A percentile compares a stretch with the other conserved stretches of the same genome.
Evolutionary conservation across 2,888 invertebrate species (phyloP).

Genomic region (Drosophila falleni): DNA sequence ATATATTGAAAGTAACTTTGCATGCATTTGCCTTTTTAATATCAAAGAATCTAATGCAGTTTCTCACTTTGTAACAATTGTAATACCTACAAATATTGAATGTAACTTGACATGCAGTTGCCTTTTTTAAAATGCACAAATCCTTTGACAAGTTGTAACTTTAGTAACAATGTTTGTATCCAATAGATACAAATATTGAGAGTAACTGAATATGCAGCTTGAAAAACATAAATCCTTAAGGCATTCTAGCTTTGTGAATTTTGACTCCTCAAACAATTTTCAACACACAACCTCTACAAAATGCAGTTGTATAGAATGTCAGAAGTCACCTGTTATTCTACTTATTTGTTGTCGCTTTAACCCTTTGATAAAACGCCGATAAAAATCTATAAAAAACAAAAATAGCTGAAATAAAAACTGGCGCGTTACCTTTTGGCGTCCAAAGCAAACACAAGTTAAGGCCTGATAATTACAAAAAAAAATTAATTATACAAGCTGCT

Average conservation of each 20-base stretch:
- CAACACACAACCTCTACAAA: conserved; percentile 3
- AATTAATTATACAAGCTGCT: conserved; percentile 67
- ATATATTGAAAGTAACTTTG: too few species aligned
- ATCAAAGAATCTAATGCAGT: too few species aligned
- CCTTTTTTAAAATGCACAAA: background rate
- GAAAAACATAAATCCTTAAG: background rate
- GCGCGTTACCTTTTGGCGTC: conserved; percentile 44
- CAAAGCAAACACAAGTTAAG: conserved; percentile 70
- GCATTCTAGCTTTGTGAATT: conserved; percentile 9
- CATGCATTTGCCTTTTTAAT: too few species aligned
- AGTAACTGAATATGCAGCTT: background rate
- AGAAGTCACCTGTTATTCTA: too few species aligned
- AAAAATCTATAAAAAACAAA: conserved; percentile 43
- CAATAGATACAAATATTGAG: background rate
- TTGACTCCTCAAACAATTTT: conserved; percentile 20
- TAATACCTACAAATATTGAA: too few species aligned
- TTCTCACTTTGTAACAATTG: too few species aligned
- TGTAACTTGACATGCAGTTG: too few species aligned
- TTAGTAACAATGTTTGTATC: background rate
- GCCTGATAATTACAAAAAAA: conserved; percentile 76
- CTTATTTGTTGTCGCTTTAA: conserved; percentile 33
- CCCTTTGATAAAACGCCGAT: conserved; percentile 63
- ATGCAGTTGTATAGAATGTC: too few species aligned
- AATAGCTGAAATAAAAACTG: conserved; percentile 31
- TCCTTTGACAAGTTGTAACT: background rate